Evolutionary conservation across 1,140 invertebrate species (phyloP).

Genomic region (Diorhabda elongata): DNA sequence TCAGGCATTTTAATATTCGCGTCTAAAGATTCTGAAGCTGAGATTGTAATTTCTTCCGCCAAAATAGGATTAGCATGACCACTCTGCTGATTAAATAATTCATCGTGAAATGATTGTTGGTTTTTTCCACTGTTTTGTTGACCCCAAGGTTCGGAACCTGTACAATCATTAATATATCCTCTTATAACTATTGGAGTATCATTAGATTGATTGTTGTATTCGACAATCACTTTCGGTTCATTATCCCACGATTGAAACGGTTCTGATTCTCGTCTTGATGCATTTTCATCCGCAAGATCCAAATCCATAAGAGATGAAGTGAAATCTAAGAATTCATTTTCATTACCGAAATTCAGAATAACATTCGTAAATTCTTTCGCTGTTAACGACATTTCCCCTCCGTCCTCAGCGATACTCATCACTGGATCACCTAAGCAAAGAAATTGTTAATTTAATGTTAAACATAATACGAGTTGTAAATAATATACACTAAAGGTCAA

Average conservation of each 20-base stretch:
- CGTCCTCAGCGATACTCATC: neutral
- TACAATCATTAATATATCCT: neutral
- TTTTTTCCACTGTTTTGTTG: neutral
- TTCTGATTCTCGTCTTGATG: neutral
- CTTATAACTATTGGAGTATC: neutral
- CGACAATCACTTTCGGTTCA: neutral
- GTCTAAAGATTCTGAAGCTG: neutral
- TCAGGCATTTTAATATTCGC: neutral
- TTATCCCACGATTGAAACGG: neutral
- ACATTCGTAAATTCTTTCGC: neutral
- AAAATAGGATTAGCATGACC: neutral
- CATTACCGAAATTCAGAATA: neutral
- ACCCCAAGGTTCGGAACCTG: neutral
- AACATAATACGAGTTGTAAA: neutral
- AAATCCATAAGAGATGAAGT: neutral
- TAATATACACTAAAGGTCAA: no score
- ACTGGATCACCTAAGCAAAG: neutral
- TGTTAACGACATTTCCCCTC: neutral
- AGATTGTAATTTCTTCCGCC: neutral
- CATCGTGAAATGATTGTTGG: neutral
- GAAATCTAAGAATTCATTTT: neutral
- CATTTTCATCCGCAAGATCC: neutral
- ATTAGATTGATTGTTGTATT: neutral
- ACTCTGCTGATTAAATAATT: neutral
- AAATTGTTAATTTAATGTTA: neutral